These are phyloP conservation scores for Isichthys henryi DNA, from an alignment of 2,113 vertebrate species.

Conservation along the genomic window DNA sequence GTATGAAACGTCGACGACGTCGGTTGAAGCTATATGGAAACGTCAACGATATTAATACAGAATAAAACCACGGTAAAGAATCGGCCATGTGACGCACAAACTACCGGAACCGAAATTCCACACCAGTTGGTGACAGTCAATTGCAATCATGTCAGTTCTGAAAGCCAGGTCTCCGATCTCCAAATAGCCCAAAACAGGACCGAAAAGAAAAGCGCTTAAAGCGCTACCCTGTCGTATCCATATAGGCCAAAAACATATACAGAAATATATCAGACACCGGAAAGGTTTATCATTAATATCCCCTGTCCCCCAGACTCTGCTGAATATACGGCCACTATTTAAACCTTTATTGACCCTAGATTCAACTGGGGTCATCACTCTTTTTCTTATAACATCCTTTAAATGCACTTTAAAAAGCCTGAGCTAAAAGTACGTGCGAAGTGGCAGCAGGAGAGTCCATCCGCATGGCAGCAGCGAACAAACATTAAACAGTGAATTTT, in stretches of 20 bases:
- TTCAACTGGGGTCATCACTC: neutral
- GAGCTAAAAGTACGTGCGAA: neutral
- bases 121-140: neutral
- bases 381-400: neutral
- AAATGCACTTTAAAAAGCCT: neutral
- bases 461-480: neutral
- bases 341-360: neutral
- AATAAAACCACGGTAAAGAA: neutral
- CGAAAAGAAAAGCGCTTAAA: neutral
- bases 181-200: too few species aligned
- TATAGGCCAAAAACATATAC: neutral
- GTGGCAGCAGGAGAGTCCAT: neutral
- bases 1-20: neutral
- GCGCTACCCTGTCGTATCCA: neutral
- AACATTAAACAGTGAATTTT: neutral
- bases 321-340: neutral
- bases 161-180: neutral
- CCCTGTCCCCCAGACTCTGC: neutral
- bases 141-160: conserved; percentile 8
- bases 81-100: neutral
- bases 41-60: neutral
- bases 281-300: neutral
- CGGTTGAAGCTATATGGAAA: neutral
- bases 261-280: neutral
- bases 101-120: neutral